A percentile compares a stretch with the other conserved stretches of the same genome.
Conservation (phyloP, 92 coral and sea anemone species). For the Epizoanthus ramosus region DNA sequence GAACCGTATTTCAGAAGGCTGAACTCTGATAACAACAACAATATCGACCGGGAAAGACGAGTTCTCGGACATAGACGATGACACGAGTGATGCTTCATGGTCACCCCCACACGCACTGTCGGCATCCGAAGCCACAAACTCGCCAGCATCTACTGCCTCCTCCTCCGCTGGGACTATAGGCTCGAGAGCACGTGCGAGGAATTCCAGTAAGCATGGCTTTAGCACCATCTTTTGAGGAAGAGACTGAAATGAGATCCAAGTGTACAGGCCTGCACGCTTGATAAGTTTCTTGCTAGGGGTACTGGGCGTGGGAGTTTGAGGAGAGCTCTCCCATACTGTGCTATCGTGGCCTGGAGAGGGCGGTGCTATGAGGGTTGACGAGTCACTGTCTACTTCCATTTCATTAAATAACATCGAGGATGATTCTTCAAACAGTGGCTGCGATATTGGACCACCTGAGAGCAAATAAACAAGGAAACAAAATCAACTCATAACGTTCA, state of each 20-base stretch:
- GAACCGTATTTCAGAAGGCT: conserved; percentile 94
- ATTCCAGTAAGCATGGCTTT: conserved; percentile 89
- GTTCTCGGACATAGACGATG: conserved; percentile 95
- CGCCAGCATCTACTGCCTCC: conserved; percentile 70
- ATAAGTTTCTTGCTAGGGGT: conserved; percentile 59
- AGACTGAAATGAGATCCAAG: conserved; percentile 89
- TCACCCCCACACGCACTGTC: conserved; percentile 76
- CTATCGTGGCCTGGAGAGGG: conserved; percentile 36
- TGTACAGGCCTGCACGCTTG: conserved; percentile 89
- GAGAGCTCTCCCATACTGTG: conserved; percentile 25
- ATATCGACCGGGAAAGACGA: conserved; percentile 97
- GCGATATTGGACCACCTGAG: conserved; percentile 1
- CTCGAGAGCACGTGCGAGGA: conserved; percentile 89
- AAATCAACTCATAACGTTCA: not conserved
- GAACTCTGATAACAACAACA: conserved; percentile 91
- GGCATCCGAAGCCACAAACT: conserved; percentile 65
- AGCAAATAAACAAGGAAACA: not conserved
- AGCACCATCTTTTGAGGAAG: conserved; percentile 97
- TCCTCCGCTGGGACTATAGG: conserved; percentile 83
- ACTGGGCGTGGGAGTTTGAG: conserved; percentile 20
- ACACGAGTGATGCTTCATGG: conserved; percentile 75
- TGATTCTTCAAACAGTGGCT: conserved; percentile 18
- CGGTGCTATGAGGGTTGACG: conserved; percentile 38
- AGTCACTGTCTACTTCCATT: conserved; percentile 41
- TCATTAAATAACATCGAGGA: conserved; percentile 30